Percentiles rank a stretch among this genome's conserved stretches.
Conservation (phyloP, 2,797 vertebrate genomes). For the Aeoliscus strigatus region DNA sequence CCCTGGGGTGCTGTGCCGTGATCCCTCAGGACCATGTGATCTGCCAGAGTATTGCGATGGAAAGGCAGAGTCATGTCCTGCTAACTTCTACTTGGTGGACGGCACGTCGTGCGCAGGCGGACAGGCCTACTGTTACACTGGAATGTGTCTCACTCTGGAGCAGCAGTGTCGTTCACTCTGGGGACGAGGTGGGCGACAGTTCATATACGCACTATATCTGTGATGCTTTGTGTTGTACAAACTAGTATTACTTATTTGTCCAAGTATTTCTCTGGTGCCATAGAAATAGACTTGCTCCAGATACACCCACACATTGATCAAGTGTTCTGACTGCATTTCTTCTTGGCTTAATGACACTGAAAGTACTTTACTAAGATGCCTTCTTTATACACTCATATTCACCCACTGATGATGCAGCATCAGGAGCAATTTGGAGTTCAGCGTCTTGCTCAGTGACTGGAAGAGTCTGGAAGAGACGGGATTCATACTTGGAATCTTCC, state of each 20-base stretch:
- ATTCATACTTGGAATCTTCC: no score
- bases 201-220: neutral
- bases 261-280: neutral
- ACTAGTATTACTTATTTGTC: neutral
- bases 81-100: constrained; percentile 89
- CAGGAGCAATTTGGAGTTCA: no score
- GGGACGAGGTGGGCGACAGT: constrained; percentile 78
- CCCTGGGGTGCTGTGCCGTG: constrained; percentile 83
- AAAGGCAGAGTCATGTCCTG: constrained; percentile 84
- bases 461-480: no score
- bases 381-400: no score
- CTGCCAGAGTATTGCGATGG: constrained; percentile 93
- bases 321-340: no score
- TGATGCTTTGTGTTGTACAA: neutral
- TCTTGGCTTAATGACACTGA: no score
- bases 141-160: constrained; percentile 93
- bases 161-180: constrained; percentile 91
- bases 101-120: constrained; percentile 80
- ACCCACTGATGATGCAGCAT: no score
- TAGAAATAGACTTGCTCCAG: no score
- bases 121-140: constrained; percentile 92
- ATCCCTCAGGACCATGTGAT: constrained; percentile 82
- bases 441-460: no score
- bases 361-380: no score
- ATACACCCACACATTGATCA: no score